phyloP scores from a whole-genome alignment of 2,888 invertebrate species.

The Dryocosmus kuriphilus region DNA sequence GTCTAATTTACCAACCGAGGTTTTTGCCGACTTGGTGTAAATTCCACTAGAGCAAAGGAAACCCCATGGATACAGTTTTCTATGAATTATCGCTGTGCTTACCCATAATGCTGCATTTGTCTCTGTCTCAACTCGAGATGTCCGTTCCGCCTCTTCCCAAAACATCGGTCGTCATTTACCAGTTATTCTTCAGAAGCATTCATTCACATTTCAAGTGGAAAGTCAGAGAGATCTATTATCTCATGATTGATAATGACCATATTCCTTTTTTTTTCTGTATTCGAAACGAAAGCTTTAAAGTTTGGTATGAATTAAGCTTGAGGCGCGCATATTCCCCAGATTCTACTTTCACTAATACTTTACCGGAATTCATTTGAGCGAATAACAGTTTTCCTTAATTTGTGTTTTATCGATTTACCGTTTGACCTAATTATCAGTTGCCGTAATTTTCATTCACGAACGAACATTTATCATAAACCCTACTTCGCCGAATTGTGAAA shows the following conservation, averaged over 20 bases:
- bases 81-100: neutral
- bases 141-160: conserved; percentile 6
- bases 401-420: too few relatives aligned
- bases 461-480: too few relatives aligned
- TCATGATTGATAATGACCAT: neutral
- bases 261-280: too few relatives aligned
- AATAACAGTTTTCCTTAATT: too few relatives aligned
- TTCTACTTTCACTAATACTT: too few relatives aligned
- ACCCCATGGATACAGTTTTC: conserved; percentile 15
- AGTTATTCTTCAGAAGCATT: conserved; percentile 17
- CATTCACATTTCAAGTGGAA: neutral
- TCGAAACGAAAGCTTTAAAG: too few relatives aligned
- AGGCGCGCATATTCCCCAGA: too few relatives aligned
- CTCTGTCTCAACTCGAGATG: neutral
- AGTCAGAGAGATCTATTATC: neutral
- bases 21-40: conserved; percentile 50
- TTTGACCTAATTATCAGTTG: too few relatives aligned
- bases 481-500: too few relatives aligned
- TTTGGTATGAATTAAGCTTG: too few relatives aligned
- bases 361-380: too few relatives aligned
- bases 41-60: conserved; percentile 13
- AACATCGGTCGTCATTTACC: conserved; percentile 27
- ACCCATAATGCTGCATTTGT: conserved; percentile 22
- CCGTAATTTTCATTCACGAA: too few relatives aligned
- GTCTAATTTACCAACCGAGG: conserved; percentile 69